Conservation (phyloP, 2,888 invertebrate species). For the Standfussiana lucernea region DNA sequence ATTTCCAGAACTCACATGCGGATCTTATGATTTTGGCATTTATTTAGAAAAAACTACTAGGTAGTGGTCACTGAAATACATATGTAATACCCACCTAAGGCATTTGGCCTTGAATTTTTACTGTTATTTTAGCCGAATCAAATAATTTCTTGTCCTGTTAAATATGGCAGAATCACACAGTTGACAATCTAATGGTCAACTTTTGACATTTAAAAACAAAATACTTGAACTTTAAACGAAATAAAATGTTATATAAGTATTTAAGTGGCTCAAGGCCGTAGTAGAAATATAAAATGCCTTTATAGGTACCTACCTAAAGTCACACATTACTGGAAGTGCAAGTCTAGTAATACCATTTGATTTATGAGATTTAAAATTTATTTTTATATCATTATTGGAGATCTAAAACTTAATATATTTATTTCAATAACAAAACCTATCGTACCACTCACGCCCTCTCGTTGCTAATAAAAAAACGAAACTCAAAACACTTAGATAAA, state of each 20-base stretch:
- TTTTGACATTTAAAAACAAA: slow-evolving; percentile 43
- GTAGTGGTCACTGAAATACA: background rate
- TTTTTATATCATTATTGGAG: background rate
- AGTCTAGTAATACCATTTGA: background rate
- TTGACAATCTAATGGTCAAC: slow-evolving; percentile 1
- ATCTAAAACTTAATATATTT: background rate
- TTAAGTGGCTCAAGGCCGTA: slow-evolving; percentile 34
- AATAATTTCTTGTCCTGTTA: slow-evolving; percentile 14
- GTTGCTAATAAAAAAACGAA: background rate
- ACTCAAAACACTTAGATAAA: slow-evolving; percentile 5
- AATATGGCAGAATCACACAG: slow-evolving; percentile 4
- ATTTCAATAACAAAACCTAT: background rate
- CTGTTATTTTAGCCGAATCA: slow-evolving; percentile 39
- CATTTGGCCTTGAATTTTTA: slow-evolving; percentile 28
- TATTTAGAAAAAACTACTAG: background rate
- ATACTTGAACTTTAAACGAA: slow-evolving; percentile 35
- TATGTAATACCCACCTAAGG: background rate
- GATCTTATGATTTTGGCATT: slow-evolving; percentile 20
- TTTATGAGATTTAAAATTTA: too few species aligned
- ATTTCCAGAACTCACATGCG: slow-evolving; percentile 18
- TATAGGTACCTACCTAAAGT: slow-evolving; percentile 13
- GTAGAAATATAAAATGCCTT: slow-evolving; percentile 9
- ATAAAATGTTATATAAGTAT: slow-evolving; percentile 24
- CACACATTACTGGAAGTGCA: background rate
- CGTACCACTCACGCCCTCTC: slow-evolving; percentile 25